Evolutionary conservation across 1,140 invertebrate genomes (phyloP), one percentile per base, ranked within the genome.

Genomic region (Chironomus tepperi): DNA sequence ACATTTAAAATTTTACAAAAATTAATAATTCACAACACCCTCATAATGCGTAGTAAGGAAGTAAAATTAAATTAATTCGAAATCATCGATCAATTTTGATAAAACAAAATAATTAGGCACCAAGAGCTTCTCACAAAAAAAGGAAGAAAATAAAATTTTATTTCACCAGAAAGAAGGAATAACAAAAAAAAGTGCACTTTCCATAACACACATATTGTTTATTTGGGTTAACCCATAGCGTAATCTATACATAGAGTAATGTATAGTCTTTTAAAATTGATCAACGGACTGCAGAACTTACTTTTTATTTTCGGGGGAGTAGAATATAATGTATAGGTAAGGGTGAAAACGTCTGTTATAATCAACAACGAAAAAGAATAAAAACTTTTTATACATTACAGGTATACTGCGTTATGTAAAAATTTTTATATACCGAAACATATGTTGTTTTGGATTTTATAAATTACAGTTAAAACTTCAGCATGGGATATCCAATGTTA

Each of bases 341-440:
- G 65, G 65, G 65, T 70, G 16, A 70, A 70, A 70, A 70, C 65
- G 65, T 70, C 65, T 70, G 65, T 70, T 21, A 57, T 57, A 57
- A 57, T 57, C 47, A 57, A 57, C 47, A 57, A 57, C 47, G 47
- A 12, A 57, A 12, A 57, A 34, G n/a, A n/a, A n/a, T n/a, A 34
- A 34, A 57, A 57, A 57, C 47, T 57, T 57, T 57, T 57, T 57
- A 47, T 57, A 34, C n/a, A 57, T 57, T 57, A 57, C 47, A 57
- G 47, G 47, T 57, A 57, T 57, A 57, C 12, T n/a, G n/a, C 47
- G n/a, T 57, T 47, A 47, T 47, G 43, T 47, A 47, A 47, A 34
- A 15, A 12, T 57, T 12, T 9, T 5, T 57, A 57, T 57, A n/a
- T 57, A 57, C n/a, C 47, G 12, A n/a, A 57, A 57, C 47, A 57